Percentiles rank a stretch among this genome's conserved stretches.
Evolutionary conservation across 2,113 vertebrate genomes (phyloP).

Genomic region (Pelusios castaneus): DNA sequence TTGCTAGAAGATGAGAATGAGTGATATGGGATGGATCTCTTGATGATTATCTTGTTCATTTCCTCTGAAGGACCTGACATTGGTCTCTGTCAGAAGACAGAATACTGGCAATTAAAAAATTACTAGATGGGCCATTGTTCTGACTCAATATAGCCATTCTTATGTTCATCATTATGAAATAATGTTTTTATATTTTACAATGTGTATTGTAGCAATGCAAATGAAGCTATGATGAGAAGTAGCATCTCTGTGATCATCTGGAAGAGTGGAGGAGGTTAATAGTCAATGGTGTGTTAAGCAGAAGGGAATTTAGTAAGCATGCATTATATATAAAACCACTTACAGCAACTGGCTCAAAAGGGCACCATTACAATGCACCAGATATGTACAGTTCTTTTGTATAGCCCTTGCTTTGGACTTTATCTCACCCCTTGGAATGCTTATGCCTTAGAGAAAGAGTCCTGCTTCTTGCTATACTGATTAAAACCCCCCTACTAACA

Average conservation of each 20-base stretch:
- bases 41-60: too few relatives aligned
- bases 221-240: background rate
- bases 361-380: background rate
- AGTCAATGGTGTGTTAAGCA: background rate
- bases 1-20: too few relatives aligned
- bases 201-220: background rate
- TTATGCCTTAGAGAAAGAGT: background rate
- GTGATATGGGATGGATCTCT: too few relatives aligned
- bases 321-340: background rate
- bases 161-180: background rate
- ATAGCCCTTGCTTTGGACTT: background rate
- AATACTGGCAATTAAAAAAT: too few relatives aligned
- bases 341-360: background rate
- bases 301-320: background rate
- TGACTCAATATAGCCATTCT: too few relatives aligned
- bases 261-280: background rate
- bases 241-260: fast-evolving
- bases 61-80: too few relatives aligned
- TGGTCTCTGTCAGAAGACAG: too few relatives aligned
- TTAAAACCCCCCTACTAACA: background rate
- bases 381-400: background rate
- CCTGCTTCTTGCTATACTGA: background rate
- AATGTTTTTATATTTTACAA: background rate
- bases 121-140: too few relatives aligned
- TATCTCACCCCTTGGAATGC: background rate